Base-by-base conservation (phyloP, 2,888 invertebrate genomes). In the Eumerus sabulonum region DNA sequence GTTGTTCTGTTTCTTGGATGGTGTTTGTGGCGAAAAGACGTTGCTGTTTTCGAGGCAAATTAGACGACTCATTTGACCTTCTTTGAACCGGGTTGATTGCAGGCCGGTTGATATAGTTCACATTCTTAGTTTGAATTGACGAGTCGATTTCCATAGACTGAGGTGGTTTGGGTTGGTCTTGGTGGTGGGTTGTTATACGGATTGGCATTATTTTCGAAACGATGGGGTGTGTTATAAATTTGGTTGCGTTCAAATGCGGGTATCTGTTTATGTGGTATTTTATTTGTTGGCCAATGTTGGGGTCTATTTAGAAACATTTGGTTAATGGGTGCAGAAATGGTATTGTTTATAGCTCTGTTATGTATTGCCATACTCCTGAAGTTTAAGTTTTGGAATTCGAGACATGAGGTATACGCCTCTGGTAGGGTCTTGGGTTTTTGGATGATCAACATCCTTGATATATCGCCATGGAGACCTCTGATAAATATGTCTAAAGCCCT, bases 401-500 rank as follows among this genome's bases (percentile, higher is more conserved):
- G 35, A 14, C 81, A 72, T 9, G 73, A 76, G 1, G 81, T 42
- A 19, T 82, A 81, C 4, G 73, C 66, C 42, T 73, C 73, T 17
- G 66, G 70, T n/a, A 40, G n/a, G 11, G 40, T 70, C 36, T 42
- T 38, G 12, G 62, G 53, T 63, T 64, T 76, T 17, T 64, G 64
- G 42, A 70, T 70, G 27, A 74, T 14, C 1, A 68, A 42, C 64
- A 77, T 74, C 27, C 45, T 48, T 11, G 63, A 70, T 9, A 71
- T 7, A 18, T 82, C 76, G 16, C 77, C 77, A 48, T 48, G 35
- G 2, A 59, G 12, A 17, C 48, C 59, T 59, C 47, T 59, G 38
- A 48, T 47, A 17, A 59, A 59, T 47, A 59, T 68, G 77, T 89
- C 88, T 83, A 83, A 11, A 1, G 88, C 50, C 16, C 74, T 66